Conservation (phyloP, 2,113 vertebrate species). For the Nipponia nippon region DNA sequence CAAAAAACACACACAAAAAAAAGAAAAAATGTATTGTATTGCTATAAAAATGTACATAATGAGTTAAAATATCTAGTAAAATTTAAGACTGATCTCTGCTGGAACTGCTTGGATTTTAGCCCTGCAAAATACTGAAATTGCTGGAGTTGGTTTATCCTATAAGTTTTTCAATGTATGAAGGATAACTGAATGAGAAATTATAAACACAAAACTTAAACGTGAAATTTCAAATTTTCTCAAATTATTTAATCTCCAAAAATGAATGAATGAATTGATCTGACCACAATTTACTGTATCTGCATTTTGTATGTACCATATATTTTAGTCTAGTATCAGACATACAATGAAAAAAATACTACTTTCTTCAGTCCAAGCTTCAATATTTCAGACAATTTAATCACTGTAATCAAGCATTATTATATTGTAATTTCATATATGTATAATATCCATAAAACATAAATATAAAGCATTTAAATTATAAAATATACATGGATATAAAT, state of each 20-base stretch:
- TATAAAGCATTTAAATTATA: not conserved
- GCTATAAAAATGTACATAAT: not conserved
- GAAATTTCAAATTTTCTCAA: not conserved
- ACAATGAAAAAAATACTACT: not conserved
- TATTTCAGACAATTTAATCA: not conserved
- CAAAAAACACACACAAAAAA: not conserved
- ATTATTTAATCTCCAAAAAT: not conserved
- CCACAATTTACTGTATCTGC: not conserved
- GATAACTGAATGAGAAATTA: not conserved
- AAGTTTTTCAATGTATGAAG: not conserved
- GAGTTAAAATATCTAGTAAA: not conserved
- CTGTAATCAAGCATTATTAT: not conserved
- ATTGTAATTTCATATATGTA: not conserved
- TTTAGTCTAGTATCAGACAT: not conserved
- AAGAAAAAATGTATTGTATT: not conserved
- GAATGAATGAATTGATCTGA: not conserved
- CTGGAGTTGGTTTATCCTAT: not conserved
- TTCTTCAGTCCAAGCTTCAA: not conserved
- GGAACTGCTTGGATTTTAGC: not conserved
- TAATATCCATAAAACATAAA: not conserved
- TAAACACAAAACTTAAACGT: not conserved
- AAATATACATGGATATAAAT: not conserved
- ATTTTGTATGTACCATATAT: not conserved
- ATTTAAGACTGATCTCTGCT: not conserved
- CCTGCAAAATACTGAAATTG: not conserved